phyloP scores from a whole-genome alignment of 1,140 invertebrate species.

The Hylyphantes graminicola region DNA sequence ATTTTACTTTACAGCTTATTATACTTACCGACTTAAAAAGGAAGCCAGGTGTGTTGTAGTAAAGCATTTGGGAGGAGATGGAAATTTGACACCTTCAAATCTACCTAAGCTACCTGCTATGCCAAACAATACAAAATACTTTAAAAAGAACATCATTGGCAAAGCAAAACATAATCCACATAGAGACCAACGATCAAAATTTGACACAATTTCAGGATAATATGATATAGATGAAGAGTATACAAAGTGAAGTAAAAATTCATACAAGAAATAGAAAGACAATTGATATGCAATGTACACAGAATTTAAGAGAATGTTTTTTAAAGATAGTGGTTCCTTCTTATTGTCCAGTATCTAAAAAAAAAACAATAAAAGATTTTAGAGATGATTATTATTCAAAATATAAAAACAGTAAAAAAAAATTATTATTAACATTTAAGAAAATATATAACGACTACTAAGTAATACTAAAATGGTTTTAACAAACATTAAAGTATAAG shows the following conservation, averaged over 20 bases:
- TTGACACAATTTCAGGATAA: slow-evolving; percentile 41
- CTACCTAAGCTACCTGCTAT: slow-evolving; percentile 38
- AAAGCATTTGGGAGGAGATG: slow-evolving; percentile 62
- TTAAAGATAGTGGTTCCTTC: not conserved
- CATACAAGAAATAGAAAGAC: slow-evolving; percentile 58
- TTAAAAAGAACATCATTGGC: slow-evolving; percentile 61
- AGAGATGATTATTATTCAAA: not conserved
- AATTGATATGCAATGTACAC: slow-evolving; percentile 9
- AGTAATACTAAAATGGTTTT: too few relatives aligned
- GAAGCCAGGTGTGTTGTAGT: slow-evolving; percentile 54
- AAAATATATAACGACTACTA: too few relatives aligned
- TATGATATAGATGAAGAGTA: slow-evolving; percentile 61
- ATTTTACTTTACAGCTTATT: not conserved
- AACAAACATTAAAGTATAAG: too few relatives aligned
- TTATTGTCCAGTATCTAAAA: not conserved
- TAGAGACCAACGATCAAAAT: slow-evolving; percentile 59
- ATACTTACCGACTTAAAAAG: slow-evolving; percentile 57
- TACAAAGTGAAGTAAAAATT: slow-evolving; percentile 60
- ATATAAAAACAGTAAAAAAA: not conserved
- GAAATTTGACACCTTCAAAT: slow-evolving; percentile 57
- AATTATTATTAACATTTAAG: too few relatives aligned
- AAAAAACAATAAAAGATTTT: not conserved
- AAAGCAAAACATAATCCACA: slow-evolving; percentile 62
- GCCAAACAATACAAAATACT: slow-evolving; percentile 63
- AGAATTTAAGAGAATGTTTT: not conserved